phyloP scores from a whole-genome alignment of 2,113 vertebrate genomes.

The Cathartes aura region DNA sequence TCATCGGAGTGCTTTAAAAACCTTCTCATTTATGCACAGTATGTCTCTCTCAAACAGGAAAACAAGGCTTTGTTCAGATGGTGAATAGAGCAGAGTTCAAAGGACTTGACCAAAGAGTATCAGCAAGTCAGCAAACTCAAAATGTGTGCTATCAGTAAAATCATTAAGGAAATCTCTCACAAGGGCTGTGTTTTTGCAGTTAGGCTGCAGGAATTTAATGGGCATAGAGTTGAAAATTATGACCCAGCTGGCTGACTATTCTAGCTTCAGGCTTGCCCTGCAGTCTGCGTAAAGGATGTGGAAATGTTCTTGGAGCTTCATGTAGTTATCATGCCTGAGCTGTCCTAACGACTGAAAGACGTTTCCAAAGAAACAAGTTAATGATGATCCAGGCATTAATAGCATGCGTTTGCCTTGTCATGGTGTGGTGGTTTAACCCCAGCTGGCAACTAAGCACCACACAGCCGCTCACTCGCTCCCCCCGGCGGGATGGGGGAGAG shows the following conservation, averaged over 20 bases:
- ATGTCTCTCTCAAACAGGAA: neutral
- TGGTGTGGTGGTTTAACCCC: neutral
- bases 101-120: neutral
- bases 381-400: neutral
- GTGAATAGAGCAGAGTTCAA: neutral
- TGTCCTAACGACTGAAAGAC: neutral
- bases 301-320: neutral
- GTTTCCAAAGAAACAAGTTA: neutral
- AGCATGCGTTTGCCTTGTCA: neutral
- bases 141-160: neutral
- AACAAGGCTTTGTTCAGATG: neutral
- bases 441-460: no score
- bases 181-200: neutral
- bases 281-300: neutral
- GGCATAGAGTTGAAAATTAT: neutral
- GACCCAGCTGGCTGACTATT: neutral
- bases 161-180: neutral
- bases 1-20: neutral
- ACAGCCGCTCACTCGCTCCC: no score
- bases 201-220: neutral
- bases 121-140: neutral
- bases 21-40: neutral
- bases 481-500: no score
- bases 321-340: neutral
- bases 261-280: neutral